Evolutionary conservation across 1,140 invertebrate species (phyloP).

Genomic region (Laupala kohalensis): DNA sequence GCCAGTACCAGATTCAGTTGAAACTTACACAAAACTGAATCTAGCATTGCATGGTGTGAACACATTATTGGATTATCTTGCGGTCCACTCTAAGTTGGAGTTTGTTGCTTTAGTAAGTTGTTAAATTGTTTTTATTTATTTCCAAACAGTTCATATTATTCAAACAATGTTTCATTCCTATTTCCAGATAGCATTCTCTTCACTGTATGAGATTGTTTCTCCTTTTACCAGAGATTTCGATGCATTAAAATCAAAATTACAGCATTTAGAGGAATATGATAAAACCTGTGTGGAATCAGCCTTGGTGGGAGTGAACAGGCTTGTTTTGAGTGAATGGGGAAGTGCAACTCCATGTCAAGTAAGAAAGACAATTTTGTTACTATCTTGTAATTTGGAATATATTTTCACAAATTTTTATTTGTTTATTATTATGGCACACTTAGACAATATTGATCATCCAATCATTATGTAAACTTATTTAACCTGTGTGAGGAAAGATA

Average conservation of each 20-base stretch:
- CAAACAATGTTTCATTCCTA: not conserved
- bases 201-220: constrained; percentile 60
- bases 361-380: no score
- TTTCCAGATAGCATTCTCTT: constrained; percentile 60
- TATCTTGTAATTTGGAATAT: no score
- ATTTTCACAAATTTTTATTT: no score
- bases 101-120: constrained; percentile 70
- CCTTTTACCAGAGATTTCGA: constrained; percentile 79
- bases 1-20: constrained; percentile 28
- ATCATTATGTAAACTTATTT: no score
- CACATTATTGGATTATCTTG: constrained; percentile 70
- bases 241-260: constrained; percentile 53
- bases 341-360: constrained; percentile 66
- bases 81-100: constrained; percentile 70
- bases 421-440: no score
- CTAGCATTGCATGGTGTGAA: constrained; percentile 75
- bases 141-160: not conserved
- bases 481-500: no score
- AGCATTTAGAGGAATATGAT: constrained; percentile 63
- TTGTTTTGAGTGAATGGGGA: constrained; percentile 74
- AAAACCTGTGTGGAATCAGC: constrained; percentile 70
- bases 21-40: constrained; percentile 47
- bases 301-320: constrained; percentile 55
- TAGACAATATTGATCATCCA: no score
- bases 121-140: not conserved